phyloP scores from a whole-genome alignment of 2,113 vertebrate species.

The Channa maculata region DNA sequence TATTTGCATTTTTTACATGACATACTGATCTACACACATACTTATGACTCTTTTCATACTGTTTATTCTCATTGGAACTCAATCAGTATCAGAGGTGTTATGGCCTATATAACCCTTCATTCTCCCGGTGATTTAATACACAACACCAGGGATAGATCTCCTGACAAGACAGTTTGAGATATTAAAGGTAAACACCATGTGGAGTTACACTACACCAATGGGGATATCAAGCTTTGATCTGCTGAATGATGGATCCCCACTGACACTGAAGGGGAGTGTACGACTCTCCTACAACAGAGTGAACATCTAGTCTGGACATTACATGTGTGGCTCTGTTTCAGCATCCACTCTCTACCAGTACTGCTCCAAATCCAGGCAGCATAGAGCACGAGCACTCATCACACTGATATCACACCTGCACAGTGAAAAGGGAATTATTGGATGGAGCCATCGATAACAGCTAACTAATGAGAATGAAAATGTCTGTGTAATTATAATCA shows the following conservation, averaged over 20 bases:
- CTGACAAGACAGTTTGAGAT: slow-evolving; percentile 9
- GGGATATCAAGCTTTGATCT: slow-evolving; percentile 32
- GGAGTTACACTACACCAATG: slow-evolving; percentile 3
- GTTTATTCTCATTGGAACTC: not conserved
- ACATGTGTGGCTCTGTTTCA: slow-evolving; percentile 15
- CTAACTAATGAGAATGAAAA: slow-evolving; percentile 69
- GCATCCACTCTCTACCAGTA: not conserved
- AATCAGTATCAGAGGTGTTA: slow-evolving; percentile 25
- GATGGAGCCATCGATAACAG: slow-evolving; percentile 46
- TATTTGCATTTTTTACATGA: slow-evolving; percentile 43
- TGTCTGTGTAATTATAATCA: slow-evolving; percentile 61
- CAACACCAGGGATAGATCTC: slow-evolving; percentile 12
- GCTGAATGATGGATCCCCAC: slow-evolving; percentile 4
- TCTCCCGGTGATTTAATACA: slow-evolving; percentile 41
- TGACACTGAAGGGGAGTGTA: not conserved
- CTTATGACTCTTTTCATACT: not conserved
- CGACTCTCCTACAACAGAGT: not conserved
- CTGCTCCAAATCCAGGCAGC: slow-evolving; percentile 3
- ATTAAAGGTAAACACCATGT: slow-evolving; percentile 1
- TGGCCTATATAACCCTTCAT: not conserved
- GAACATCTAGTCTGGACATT: slow-evolving; percentile 28
- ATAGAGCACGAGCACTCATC: slow-evolving; percentile 34
- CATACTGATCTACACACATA: not conserved
- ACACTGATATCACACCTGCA: slow-evolving; percentile 23
- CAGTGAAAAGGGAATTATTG: slow-evolving; percentile 58